A percentile compares a stretch with the other conserved stretches of the same genome.
phyloP scores from a whole-genome alignment of 1,140 invertebrate genomes.

The Thrips palmi region DNA sequence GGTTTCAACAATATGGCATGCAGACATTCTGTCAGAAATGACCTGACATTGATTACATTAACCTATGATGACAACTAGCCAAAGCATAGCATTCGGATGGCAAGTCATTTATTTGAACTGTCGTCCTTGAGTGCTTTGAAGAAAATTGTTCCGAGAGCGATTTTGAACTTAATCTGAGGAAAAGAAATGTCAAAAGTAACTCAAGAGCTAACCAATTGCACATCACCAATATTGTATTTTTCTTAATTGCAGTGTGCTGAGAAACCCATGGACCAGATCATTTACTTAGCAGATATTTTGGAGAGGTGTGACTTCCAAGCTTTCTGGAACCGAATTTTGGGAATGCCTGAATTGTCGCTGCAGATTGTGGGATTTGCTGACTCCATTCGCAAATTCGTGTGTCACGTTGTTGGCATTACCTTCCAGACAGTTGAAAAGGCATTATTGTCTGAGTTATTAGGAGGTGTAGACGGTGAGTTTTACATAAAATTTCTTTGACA shows the following conservation, averaged over 20 bases:
- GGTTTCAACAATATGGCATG: background rate
- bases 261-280: slow-evolving; percentile 66
- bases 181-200: no score
- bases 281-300: slow-evolving; percentile 73
- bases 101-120: no score
- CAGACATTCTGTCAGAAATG: no score
- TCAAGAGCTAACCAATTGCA: no score
- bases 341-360: slow-evolving; percentile 48
- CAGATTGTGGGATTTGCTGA: slow-evolving; percentile 84
- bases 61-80: no score
- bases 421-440: slow-evolving; percentile 84
- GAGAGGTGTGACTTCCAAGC: slow-evolving; percentile 85
- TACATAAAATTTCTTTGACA: background rate
- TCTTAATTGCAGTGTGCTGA: slow-evolving; percentile 50
- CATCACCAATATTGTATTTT: slow-evolving; percentile 10
- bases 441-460: slow-evolving; percentile 64
- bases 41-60: no score
- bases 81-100: no score
- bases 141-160: no score
- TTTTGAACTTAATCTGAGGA: no score
- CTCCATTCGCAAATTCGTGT: slow-evolving; percentile 92
- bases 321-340: slow-evolving; percentile 68
- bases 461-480: slow-evolving; percentile 60
- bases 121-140: no score
- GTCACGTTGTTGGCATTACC: slow-evolving; percentile 91